Evolutionary conservation across 2,797 vertebrate species (phyloP), one percentile per base, ranked within the genome.

Genomic region (Tinamus major): DNA sequence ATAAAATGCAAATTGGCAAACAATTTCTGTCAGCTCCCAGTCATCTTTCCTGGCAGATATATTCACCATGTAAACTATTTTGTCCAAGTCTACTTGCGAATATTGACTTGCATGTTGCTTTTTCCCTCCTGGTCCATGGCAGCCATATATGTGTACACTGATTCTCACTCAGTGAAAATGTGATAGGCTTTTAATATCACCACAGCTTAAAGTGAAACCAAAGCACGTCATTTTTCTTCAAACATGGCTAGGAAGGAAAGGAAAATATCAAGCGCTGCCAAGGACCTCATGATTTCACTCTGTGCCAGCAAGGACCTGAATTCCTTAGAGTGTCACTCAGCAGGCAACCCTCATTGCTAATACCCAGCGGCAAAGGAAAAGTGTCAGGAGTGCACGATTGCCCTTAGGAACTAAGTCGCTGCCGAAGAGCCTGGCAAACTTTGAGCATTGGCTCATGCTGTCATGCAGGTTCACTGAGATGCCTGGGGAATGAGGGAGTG

Each of bases 221-320:
- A 42, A 17, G 35, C 61, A 26, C 61, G 41, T 55, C 7, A 46
- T 91, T 89, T 95, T 83, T 80, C 91, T 87, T 94, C 89, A 89
- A 83, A 64, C 27, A 20, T 35, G 13, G 27, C 23, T 79, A 23
- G 77, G 75, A 85, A 86, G 39, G 13, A 42, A 84, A 75, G 58
- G 49, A 69, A 94, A 94, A 82, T 27, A 67, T 9, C 48, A 72
- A 77, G 29, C n/a, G 55, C 55, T 1, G 8, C 85, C 78, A 93
- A 69, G 64, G 56, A 89, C 65, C 59, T 76, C 5, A 13, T 18
- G 58, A 65, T 77, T 84, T 64, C 67, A 23, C 41, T 62, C 63
- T 20, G 13, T 72, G 75, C 59, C 70, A 65, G 39, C 0, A 1
- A 74, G 67, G 85, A 85, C 42, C 35, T 63, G 72, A 71, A 79